phyloP scores from a whole-genome alignment of 2,113 vertebrate genomes.

The Galeopterus variegatus region DNA sequence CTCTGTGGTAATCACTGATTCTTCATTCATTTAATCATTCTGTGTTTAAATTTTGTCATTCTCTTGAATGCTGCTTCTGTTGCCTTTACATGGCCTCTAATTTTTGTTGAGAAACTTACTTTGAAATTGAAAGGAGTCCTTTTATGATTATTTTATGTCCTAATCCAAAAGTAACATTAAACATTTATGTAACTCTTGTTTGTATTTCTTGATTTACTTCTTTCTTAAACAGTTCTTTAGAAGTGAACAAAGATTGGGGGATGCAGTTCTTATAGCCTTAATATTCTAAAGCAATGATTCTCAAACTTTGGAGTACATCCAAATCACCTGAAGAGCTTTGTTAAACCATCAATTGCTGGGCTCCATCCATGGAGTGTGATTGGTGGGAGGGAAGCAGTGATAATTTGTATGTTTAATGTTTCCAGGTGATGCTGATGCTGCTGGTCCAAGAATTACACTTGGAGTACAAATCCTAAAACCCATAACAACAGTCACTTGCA shows the following conservation, averaged over 20 bases:
- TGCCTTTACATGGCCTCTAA: background rate
- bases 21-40: slow-evolving; percentile 29
- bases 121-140: slow-evolving; percentile 50
- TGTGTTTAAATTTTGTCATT: slow-evolving; percentile 26
- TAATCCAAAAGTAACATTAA: slow-evolving; percentile 12
- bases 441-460: slow-evolving; percentile 4
- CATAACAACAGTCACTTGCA: background rate
- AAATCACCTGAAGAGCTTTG: slow-evolving; percentile 31
- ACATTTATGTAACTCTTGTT: background rate
- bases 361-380: background rate
- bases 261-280: background rate
- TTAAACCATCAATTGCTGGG: background rate
- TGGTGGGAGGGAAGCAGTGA: background rate
- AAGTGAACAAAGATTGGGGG: background rate
- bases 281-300: slow-evolving; percentile 11
- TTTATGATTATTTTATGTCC: slow-evolving; percentile 33
- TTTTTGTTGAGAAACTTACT: slow-evolving; percentile 30
- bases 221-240: slow-evolving; percentile 38
- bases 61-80: slow-evolving; percentile 13
- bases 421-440: slow-evolving; percentile 12
- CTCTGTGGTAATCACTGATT: slow-evolving; percentile 6
- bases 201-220: background rate
- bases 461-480: background rate
- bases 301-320: background rate
- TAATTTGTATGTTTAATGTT: slow-evolving; percentile 57